These are phyloP conservation scores for Camelus bactrianus DNA, from an alignment of 2,113 vertebrate species.

Conservation along the genomic window DNA sequence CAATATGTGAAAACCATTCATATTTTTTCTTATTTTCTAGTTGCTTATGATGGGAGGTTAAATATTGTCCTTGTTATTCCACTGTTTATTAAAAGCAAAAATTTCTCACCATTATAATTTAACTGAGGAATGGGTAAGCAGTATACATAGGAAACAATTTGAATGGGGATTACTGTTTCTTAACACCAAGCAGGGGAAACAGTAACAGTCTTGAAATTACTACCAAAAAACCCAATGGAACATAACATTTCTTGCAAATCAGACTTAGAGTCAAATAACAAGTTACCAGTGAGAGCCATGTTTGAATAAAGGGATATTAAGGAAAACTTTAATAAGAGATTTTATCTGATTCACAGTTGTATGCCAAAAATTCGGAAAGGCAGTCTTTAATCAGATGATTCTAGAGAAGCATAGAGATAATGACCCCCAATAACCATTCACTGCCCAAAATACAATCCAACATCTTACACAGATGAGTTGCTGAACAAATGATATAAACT, in stretches of 20 bases:
- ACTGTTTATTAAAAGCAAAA: not conserved
- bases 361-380: not conserved
- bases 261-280: not conserved
- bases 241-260: not conserved
- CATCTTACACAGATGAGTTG: not conserved
- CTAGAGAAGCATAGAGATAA: not conserved
- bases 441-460: not conserved
- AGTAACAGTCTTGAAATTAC: not conserved
- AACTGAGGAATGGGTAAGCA: not conserved
- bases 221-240: not conserved
- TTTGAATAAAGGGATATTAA: not conserved
- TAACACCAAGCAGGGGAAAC: not conserved
- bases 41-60: not conserved
- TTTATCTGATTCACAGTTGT: conserved; percentile 36
- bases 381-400: not conserved
- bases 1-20: not conserved
- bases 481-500: conserved; percentile 20
- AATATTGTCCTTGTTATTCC: not conserved
- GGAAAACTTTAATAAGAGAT: not conserved
- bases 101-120: not conserved
- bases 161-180: not conserved
- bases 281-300: not conserved
- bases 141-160: not conserved
- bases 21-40: conserved; percentile 2
- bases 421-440: not conserved